phyloP scores from a whole-genome alignment of 2,888 invertebrate genomes.

The Sympetrum striolatum region DNA sequence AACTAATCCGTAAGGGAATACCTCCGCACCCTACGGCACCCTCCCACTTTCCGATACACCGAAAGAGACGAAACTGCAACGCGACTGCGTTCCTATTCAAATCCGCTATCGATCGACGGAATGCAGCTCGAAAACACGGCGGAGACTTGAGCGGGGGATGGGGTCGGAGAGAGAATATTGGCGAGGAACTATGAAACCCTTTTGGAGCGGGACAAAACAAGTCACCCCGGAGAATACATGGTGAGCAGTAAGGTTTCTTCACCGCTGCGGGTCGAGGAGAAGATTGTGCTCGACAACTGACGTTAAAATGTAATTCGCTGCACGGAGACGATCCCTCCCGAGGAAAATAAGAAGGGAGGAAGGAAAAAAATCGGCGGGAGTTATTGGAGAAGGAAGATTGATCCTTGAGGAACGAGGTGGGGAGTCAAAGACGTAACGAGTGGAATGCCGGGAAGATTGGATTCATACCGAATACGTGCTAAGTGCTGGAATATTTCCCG shows the following conservation, averaged over 20 bases:
- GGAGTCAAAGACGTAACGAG: not conserved
- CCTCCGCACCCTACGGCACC: not conserved
- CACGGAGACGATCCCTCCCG: not conserved
- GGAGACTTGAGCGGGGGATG: not conserved
- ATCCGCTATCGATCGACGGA: not conserved
- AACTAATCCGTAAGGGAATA: not conserved
- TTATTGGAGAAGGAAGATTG: not conserved
- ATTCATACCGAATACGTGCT: too few species aligned
- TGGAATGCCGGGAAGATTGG: not conserved
- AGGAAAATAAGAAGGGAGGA: not conserved
- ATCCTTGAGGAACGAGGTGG: not conserved
- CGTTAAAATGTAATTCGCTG: not conserved
- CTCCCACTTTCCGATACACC: not conserved
- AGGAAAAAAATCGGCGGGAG: not conserved
- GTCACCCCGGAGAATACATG: not conserved
- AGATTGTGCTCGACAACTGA: not conserved
- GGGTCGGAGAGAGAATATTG: not conserved
- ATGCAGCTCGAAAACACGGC: not conserved
- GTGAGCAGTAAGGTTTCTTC: not conserved
- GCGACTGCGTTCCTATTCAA: not conserved
- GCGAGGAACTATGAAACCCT: not conserved
- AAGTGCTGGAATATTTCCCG: not conserved
- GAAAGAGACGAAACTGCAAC: not conserved
- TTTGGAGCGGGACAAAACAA: not conserved
- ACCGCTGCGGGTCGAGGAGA: not conserved